Conservation (phyloP, 2,797 vertebrate species). For the Platyrinchus mystaceus region DNA sequence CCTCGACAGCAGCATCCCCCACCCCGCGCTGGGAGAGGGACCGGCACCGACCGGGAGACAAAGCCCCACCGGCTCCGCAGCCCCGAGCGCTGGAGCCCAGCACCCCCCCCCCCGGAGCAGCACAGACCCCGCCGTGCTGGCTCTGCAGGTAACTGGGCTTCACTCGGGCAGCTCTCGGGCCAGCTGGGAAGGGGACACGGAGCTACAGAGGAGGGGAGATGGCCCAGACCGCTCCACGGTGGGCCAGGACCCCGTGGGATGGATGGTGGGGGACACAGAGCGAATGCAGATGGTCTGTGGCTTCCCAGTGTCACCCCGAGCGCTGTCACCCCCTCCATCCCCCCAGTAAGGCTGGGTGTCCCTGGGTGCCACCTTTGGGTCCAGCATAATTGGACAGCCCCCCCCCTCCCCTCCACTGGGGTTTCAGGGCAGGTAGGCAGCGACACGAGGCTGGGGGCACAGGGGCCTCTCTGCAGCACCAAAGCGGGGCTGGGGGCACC, state of each 20-base stretch:
- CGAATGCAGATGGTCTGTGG: fast-evolving
- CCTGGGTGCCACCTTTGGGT: background rate
- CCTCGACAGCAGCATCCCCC: fast-evolving
- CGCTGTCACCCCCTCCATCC: no score
- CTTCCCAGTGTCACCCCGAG: fast-evolving
- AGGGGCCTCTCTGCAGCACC: background rate
- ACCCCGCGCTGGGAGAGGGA: background rate
- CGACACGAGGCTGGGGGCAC: fast-evolving
- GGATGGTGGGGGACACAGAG: background rate
- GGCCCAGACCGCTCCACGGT: background rate
- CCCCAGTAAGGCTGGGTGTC: fast-evolving
- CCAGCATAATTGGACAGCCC: background rate
- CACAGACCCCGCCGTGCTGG: background rate
- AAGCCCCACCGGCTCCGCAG: background rate
- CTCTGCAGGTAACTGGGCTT: background rate
- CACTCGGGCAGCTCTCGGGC: background rate
- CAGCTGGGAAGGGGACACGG: background rate
- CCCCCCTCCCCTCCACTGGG: fast-evolving
- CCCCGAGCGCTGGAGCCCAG: background rate
- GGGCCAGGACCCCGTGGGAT: no score
- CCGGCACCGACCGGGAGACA: background rate
- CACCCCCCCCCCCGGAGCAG: background rate
- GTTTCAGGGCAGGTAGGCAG: fast-evolving
- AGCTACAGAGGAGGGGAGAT: background rate
- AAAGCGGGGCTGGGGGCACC: background rate